Conservation (phyloP, 2,888 invertebrate species). For the Drosophila ezoana region DNA sequence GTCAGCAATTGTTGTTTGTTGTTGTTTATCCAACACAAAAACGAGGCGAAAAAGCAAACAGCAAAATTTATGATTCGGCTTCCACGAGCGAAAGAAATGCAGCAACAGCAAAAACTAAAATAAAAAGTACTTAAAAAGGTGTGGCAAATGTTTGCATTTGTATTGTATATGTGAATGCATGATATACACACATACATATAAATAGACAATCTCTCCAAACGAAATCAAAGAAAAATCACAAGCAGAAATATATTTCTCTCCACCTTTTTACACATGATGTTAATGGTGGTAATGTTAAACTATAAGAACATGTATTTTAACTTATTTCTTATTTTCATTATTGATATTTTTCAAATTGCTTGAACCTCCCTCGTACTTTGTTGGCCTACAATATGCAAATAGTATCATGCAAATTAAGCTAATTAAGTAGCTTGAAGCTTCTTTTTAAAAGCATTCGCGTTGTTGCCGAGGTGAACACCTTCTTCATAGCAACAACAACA, state of each 20-base stretch:
- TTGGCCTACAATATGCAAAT: slow-evolving; percentile 37
- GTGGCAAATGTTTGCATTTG: slow-evolving; percentile 43
- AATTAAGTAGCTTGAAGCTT: slow-evolving; percentile 35
- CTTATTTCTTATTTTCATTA: background rate
- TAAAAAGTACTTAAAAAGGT: slow-evolving; percentile 38
- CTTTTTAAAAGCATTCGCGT: slow-evolving; percentile 17
- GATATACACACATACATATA: background rate
- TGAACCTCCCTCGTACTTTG: slow-evolving; percentile 28
- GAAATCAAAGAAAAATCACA: too few relatives aligned
- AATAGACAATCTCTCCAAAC: background rate
- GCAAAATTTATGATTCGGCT: slow-evolving; percentile 25
- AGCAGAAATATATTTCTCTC: too few relatives aligned
- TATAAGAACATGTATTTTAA: too few relatives aligned
- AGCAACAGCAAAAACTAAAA: slow-evolving; percentile 3
- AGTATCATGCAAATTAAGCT: slow-evolving; percentile 40
- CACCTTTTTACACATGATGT: too few relatives aligned
- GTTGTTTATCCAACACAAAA: slow-evolving; percentile 29
- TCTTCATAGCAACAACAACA: slow-evolving; percentile 20
- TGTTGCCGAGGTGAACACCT: slow-evolving; percentile 50
- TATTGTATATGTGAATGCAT: background rate
- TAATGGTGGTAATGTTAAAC: too few relatives aligned
- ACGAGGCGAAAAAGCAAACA: slow-evolving; percentile 30
- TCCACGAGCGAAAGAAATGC: slow-evolving; percentile 10
- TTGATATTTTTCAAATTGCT: background rate
- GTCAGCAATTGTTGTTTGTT: slow-evolving; percentile 27